Evolutionary conservation across 1,140 invertebrate genomes (phyloP).

Genomic region (Halesus radiatus): DNA sequence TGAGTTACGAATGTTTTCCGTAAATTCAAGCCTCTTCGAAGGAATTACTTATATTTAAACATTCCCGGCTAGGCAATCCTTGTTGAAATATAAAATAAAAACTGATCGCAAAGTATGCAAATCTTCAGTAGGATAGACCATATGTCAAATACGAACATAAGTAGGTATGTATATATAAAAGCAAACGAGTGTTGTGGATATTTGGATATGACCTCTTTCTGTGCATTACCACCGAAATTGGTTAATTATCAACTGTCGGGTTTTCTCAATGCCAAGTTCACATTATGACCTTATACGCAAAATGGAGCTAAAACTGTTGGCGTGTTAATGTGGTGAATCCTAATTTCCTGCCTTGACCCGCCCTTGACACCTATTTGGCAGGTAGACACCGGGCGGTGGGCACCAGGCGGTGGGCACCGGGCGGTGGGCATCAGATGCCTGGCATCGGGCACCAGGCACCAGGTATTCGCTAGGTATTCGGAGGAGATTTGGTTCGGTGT

Average conservation of each 20-base stretch:
- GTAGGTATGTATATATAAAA: not conserved
- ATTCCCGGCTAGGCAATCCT: slow-evolving; percentile 1
- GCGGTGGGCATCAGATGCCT: too few relatives aligned
- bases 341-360: slow-evolving; percentile 7
- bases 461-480: too few relatives aligned
- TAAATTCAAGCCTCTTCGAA: too few relatives aligned
- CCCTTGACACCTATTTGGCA: slow-evolving; percentile 24
- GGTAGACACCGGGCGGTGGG: too few relatives aligned
- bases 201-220: slow-evolving; percentile 26
- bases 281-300: slow-evolving; percentile 16
- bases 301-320: not conserved
- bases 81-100: slow-evolving; percentile 7
- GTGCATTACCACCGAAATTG: slow-evolving; percentile 3
- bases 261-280: slow-evolving; percentile 39
- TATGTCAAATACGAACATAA: slow-evolving; percentile 20
- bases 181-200: not conserved
- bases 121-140: slow-evolving; percentile 18
- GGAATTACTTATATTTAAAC: not conserved
- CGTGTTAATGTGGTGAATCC: slow-evolving; percentile 19
- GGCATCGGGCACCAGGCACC: too few relatives aligned
- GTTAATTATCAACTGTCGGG: slow-evolving; percentile 9
- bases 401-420: too few relatives aligned
- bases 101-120: slow-evolving; percentile 16
- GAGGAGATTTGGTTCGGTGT: too few relatives aligned
- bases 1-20: too few relatives aligned